Base-by-base conservation (phyloP, 2,113 vertebrate species). In the Sprattus sprattus region DNA sequence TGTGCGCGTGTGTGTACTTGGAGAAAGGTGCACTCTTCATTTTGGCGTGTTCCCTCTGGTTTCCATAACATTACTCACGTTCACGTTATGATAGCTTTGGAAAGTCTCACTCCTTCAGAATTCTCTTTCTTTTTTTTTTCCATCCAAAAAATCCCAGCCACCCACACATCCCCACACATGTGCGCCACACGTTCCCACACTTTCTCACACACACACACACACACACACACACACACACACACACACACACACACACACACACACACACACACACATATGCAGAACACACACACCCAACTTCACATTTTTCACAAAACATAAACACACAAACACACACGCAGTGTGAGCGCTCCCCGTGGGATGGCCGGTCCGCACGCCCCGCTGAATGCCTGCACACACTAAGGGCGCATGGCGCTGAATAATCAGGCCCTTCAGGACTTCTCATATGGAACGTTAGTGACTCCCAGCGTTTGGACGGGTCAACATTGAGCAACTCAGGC, bases 391-490 rank as follows among this genome's bases (percentile, higher is more conserved):
- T 81, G 20, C 81, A 60, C 52, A 60, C 84, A 50, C 85, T 46
- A 54, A 39, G 64, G 9, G 83, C 46, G 57, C 84, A 88, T 86
- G 88, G 84, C 75, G 75, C 39, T 78, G 88, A 89, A 87, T 92
- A 89, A 91, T 89, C 87, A 85, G 50, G 85, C 82, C 49, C 52
- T 54, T 13, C 52, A 6, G 6, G 57, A n/a, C 52, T 54, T 64
- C 52, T 54, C 52, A 54, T 39, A 39, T 39, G 52, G 52, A 9
- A 22, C 20, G 20, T 22, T 64, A 64, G n/a, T 64, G 22, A 64
- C 57, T 57, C 1, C 15, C 16, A 1, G 5, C 6, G 22, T 64
- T 25, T 4, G 57, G 3, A n/a, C 22, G 22, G 57, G 57, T 64
- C 57, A 64, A 8, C 57, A 8, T n/a, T n/a, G 22, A 64, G 57